A percentile compares a stretch with the other conserved stretches of the same genome.
These are phyloP conservation scores for Rhabdomys pumilio DNA, from an alignment of 2,797 vertebrate species.

Conservation along the genomic window DNA sequence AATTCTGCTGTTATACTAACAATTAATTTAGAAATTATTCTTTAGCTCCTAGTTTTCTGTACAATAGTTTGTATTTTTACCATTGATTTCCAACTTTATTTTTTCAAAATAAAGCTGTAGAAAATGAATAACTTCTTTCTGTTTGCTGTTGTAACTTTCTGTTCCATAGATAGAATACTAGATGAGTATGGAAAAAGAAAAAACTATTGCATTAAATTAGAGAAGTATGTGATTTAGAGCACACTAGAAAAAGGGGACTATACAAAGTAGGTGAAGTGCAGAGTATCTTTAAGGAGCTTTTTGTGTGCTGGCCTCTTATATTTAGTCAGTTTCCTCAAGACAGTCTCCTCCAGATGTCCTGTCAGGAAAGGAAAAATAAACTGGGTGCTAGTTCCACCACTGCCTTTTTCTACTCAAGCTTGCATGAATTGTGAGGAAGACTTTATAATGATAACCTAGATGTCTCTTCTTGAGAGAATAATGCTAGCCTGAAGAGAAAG, in stretches of 20 bases:
- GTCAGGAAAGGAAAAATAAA: not conserved
- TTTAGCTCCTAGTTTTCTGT: not conserved
- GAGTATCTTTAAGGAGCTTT: not conserved
- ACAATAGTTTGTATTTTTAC: not conserved
- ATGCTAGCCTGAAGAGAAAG: not conserved
- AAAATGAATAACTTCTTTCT: not conserved
- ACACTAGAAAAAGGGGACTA: not conserved
- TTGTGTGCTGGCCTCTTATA: not conserved
- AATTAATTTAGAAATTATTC: not conserved
- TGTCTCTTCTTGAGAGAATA: not conserved
- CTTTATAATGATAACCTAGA: not conserved
- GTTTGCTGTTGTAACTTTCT: rapidly evolving
- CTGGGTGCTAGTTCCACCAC: not conserved
- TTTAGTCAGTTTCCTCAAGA: not conserved
- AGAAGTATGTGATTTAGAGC: not conserved
- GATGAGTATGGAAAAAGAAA: not conserved
- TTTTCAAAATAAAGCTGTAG: not conserved
- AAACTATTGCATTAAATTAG: not conserved
- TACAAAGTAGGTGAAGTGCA: not conserved
- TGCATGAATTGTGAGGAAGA: not conserved
- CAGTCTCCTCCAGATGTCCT: not conserved
- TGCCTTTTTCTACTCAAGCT: not conserved
- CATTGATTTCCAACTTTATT: not conserved
- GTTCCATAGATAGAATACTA: not conserved
- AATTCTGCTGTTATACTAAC: not conserved